Conservation (phyloP, 1,140 invertebrate genomes). For the Saccostrea cuccullata region DNA sequence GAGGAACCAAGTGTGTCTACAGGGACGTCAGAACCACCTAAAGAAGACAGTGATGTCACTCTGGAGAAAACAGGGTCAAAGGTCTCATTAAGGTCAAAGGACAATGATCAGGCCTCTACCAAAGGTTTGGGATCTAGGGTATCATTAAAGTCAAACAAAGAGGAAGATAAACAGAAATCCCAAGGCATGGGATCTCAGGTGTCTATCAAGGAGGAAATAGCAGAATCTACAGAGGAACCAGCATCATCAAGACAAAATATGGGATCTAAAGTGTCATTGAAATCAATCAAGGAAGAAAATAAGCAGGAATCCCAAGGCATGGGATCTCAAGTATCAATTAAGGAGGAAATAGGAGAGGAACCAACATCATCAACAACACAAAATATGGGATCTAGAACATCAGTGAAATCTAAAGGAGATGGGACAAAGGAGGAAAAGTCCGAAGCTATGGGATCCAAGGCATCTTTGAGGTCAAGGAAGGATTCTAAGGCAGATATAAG, state of each 20-base stretch:
- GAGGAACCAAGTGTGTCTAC: not conserved
- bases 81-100: conserved; percentile 40
- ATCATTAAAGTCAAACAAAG: conserved; percentile 10
- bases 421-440: conserved; percentile 7
- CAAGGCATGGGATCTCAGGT: conserved; percentile 20
- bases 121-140: conserved; percentile 8
- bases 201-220: conserved; percentile 30
- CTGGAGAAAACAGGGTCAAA: conserved; percentile 43
- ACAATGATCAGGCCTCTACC: not conserved
- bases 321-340: conserved; percentile 39
- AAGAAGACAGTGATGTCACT: not conserved
- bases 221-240: not conserved
- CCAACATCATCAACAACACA: not conserved
- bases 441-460: conserved; percentile 43
- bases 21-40: not conserved
- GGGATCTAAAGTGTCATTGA: not conserved
- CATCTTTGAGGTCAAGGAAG: conserved; percentile 26
- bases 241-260: not conserved
- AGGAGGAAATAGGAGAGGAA: conserved; percentile 9
- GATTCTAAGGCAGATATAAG: conserved; percentile 40
- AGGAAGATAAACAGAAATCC: not conserved
- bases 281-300: not conserved
- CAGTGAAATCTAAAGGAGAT: conserved; percentile 1
- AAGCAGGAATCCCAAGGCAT: not conserved
- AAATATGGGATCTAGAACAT: conserved; percentile 11